Conservation (phyloP, 2,888 invertebrate species). For the Agonopterix subpropinquella region DNA sequence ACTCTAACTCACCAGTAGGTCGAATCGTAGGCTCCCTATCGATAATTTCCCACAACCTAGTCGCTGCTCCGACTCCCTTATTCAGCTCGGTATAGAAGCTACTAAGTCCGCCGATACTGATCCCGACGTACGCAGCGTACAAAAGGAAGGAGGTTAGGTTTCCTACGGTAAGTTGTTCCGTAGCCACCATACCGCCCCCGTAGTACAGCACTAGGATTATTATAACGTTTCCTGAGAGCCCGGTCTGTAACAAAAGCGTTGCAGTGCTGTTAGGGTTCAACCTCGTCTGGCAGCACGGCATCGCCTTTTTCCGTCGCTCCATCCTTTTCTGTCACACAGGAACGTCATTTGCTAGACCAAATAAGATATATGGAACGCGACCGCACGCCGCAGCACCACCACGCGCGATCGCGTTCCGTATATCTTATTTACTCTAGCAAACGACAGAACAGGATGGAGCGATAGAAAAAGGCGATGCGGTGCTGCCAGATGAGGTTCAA, state of each 20-base stretch:
- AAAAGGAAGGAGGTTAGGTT: constrained; percentile 94
- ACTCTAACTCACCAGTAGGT: constrained; percentile 67
- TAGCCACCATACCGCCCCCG: constrained; percentile 92
- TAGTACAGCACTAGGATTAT: constrained; percentile 94
- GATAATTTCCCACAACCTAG: constrained; percentile 91
- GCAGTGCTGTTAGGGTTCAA: too few relatives aligned
- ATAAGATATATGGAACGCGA: too few relatives aligned
- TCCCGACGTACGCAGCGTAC: constrained; percentile 95
- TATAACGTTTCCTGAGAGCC: constrained; percentile 92
- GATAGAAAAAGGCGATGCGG: too few relatives aligned
- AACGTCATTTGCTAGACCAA: too few relatives aligned
- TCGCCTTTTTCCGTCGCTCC: too few relatives aligned
- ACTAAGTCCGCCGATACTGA: constrained; percentile 92
- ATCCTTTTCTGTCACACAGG: too few relatives aligned
- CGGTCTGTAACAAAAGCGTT: constrained; percentile 75
- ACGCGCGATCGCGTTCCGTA: too few relatives aligned
- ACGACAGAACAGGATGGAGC: too few relatives aligned
- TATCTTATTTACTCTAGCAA: too few relatives aligned
- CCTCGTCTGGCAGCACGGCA: too few relatives aligned
- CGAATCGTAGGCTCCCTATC: constrained; percentile 88
- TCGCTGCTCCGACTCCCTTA: constrained; percentile 93
- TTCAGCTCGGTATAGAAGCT: constrained; percentile 96
- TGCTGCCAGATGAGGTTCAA: too few relatives aligned
- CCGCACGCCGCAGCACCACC: too few relatives aligned
- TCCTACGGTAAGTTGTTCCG: constrained; percentile 86